Evolutionary conservation across 2,113 vertebrate species (phyloP), one percentile per base, ranked within the genome.

Genomic region (Acrocephalus arundinaceus): DNA sequence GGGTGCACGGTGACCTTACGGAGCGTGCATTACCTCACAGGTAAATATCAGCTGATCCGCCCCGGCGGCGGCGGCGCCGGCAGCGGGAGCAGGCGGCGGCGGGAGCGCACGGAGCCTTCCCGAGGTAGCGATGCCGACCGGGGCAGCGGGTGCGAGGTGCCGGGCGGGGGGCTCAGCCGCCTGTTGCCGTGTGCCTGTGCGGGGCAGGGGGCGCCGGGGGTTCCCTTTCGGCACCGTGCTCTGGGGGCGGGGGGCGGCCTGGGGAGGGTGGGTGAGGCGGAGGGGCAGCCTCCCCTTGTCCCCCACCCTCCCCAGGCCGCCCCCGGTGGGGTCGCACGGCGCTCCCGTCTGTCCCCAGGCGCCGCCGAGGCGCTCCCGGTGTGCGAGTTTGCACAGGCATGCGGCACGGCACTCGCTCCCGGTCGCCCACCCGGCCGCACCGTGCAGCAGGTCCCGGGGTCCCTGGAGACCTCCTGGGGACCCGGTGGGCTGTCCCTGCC

Each of bases 111-210:
- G 51, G 70, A 55, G 51, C 70, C 22, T 72, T 72, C 22, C 51
- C 70, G 70, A 72, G 70, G 70, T 72, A 72, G 70, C 51, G 51
- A 55, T 72, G 9, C 70, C 51, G 51, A 11, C 30, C 39, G 30
- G 70, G 70, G 39, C 70, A 43, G 70, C 51, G 70, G 70, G 70
- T 43, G 51, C 37, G 21, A 54, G 70, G 49, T 8, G 70, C 51
- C 9, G 70, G 70, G 51, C 70, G 51, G 19, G 70, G 43, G 88
- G 45, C 20, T 54, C 37, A 21, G 75, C 75, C 55, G 96, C 96
- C 97, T 97, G 97, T 97, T 96, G 96, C 95, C 79, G 5, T 70
- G 43, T 83, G 57, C 65, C 84, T 28, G 30, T 35, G 51, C 14
- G 51, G 57, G 43, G 67, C 31, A 59, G 61, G 57, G 48, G 76